Conservation (phyloP, 1,140 invertebrate genomes). For the Rhyzopertha dominica region DNA sequence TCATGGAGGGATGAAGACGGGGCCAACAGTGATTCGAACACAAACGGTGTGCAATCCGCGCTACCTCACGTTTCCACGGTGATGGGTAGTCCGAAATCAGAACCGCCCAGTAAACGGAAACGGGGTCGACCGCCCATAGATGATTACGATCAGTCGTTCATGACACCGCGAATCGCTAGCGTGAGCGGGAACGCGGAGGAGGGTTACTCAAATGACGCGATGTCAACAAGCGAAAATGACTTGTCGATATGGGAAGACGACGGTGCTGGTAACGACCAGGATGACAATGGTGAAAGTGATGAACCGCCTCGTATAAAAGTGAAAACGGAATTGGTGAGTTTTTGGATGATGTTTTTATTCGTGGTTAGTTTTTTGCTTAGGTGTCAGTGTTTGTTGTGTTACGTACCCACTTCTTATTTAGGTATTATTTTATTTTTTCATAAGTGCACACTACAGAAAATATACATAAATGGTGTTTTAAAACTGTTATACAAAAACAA, state of each 20-base stretch:
- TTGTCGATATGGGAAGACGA: constrained; percentile 41
- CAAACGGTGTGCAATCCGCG: constrained; percentile 48
- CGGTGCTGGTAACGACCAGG: constrained; percentile 26
- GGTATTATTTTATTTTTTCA: too few species aligned
- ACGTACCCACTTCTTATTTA: too few species aligned
- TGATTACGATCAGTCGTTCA: constrained; percentile 51
- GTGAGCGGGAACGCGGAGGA: constrained; percentile 50
- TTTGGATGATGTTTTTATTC: too few species aligned
- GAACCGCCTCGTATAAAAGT: constrained; percentile 36
- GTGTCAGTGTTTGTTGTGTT: too few species aligned
- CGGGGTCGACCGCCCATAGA: constrained; percentile 61
- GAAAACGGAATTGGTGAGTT: constrained; percentile 37
- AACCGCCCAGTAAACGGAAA: constrained; percentile 47
- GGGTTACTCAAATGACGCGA: constrained; percentile 42
- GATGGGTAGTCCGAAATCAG: constrained; percentile 41
- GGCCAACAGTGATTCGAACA: constrained; percentile 44
- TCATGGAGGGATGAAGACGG: constrained; percentile 67
- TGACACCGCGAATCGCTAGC: constrained; percentile 52
- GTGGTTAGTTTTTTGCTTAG: too few species aligned
- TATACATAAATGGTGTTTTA: too few species aligned
- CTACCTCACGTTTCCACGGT: constrained; percentile 44
- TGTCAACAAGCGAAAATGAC: constrained; percentile 43
- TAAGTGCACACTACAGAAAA: too few species aligned
- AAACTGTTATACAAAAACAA: too few species aligned
- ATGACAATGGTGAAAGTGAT: constrained; percentile 28